Conservation (phyloP, 2,113 vertebrate species). For the Willisornis vidua region DNA sequence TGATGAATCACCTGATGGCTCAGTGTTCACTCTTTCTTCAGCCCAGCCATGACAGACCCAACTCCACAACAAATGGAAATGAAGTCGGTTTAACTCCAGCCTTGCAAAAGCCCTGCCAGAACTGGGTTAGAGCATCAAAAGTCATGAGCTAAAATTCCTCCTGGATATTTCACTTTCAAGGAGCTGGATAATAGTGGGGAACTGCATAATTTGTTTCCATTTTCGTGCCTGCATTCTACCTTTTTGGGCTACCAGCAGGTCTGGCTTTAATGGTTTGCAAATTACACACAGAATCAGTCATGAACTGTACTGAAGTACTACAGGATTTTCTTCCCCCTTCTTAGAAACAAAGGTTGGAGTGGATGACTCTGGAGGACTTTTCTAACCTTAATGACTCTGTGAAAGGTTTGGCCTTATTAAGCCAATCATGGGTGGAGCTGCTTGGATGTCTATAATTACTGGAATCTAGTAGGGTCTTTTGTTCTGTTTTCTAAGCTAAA, state of each 20-base stretch:
- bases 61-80: not conserved
- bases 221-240: not conserved
- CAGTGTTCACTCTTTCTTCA: not conserved
- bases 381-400: not conserved
- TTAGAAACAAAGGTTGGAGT: conserved; percentile 6
- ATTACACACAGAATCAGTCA: not conserved
- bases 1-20: not conserved
- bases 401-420: not conserved
- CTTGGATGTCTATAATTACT: conserved; percentile 7
- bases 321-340: not conserved
- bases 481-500: not conserved
- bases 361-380: not conserved
- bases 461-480: not conserved
- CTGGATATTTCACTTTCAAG: not conserved
- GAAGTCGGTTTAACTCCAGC: not conserved
- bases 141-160: not conserved
- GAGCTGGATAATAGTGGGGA: not conserved
- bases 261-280: conserved; percentile 22
- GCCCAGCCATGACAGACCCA: not conserved
- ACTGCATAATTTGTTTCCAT: not conserved
- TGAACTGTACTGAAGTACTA: not conserved
- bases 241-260: not conserved
- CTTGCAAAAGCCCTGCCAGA: not conserved
- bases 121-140: not conserved
- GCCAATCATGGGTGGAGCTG: not conserved